These are phyloP conservation scores for Zosterops borbonicus DNA, from an alignment of 2,113 vertebrate genomes.

Conservation along the genomic window DNA sequence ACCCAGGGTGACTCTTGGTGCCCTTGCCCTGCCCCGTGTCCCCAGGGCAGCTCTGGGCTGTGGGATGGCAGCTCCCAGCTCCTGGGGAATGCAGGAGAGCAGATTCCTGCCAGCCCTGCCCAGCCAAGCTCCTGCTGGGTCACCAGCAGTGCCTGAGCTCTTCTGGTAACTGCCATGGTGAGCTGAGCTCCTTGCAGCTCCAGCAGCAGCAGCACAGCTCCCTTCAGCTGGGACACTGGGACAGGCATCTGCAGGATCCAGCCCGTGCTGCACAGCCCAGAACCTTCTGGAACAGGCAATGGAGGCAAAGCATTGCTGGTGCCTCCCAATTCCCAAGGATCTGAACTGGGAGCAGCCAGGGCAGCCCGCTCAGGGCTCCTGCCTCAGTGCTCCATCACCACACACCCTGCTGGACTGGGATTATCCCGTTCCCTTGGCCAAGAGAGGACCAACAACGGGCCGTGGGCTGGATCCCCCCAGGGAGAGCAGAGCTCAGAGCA, in stretches of 20 bases:
- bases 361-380: neutral
- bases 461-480: neutral
- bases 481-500: neutral
- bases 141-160: neutral
- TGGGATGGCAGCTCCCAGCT: neutral
- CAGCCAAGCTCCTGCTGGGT: neutral
- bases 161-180: neutral
- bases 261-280: neutral
- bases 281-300: neutral
- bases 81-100: neutral
- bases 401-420: neutral
- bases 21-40: neutral
- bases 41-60: accelerated
- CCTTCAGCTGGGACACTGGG: neutral
- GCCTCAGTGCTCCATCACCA: neutral
- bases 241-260: neutral
- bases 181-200: neutral
- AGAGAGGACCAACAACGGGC: neutral
- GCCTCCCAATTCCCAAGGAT: neutral
- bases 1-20: accelerated
- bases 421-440: neutral
- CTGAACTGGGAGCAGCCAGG: neutral
- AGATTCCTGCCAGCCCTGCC: neutral
- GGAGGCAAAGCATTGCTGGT: neutral
- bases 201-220: neutral